Percentiles rank a stretch among this genome's conserved stretches.
Evolutionary conservation across 2,113 vertebrate species (phyloP).

Genomic region (Hepsetus odoe): DNA sequence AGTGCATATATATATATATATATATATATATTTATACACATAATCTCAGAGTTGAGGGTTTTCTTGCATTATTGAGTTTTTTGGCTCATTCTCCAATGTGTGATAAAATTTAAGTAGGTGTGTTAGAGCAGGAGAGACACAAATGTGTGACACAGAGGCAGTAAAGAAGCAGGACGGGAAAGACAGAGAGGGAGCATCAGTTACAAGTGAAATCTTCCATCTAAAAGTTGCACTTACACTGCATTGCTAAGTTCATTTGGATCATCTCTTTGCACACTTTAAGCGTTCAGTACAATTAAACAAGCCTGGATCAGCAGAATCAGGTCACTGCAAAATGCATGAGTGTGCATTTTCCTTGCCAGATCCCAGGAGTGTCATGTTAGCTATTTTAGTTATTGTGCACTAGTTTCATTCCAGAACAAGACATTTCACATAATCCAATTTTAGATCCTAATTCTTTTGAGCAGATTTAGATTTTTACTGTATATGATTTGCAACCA

Average conservation of each 20-base stretch:
- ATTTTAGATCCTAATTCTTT: background rate
- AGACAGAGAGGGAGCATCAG: background rate
- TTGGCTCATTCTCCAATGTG: too few relatives aligned
- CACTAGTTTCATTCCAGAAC: background rate
- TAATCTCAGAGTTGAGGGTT: too few relatives aligned
- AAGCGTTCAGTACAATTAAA: conserved; percentile 1
- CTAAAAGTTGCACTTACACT: too few relatives aligned
- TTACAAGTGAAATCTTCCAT: background rate
- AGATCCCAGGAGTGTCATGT: background rate
- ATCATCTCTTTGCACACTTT: background rate
- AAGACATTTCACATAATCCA: background rate
- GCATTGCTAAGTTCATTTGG: too few relatives aligned
- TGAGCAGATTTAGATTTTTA: background rate
- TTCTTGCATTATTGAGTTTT: too few relatives aligned
- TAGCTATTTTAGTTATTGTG: background rate
- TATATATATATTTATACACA: too few relatives aligned
- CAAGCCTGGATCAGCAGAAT: background rate
- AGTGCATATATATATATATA: too few relatives aligned
- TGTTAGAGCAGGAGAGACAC: too few relatives aligned
- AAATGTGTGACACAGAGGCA: too few relatives aligned
- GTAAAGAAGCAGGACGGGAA: background rate
- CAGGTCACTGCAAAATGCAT: background rate
- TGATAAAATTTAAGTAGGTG: background rate
- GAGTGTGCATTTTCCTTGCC: background rate
- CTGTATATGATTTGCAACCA: background rate